Evolutionary conservation across 2,113 vertebrate species (phyloP).

Genomic region (Myrmecophaga tridactyla): DNA sequence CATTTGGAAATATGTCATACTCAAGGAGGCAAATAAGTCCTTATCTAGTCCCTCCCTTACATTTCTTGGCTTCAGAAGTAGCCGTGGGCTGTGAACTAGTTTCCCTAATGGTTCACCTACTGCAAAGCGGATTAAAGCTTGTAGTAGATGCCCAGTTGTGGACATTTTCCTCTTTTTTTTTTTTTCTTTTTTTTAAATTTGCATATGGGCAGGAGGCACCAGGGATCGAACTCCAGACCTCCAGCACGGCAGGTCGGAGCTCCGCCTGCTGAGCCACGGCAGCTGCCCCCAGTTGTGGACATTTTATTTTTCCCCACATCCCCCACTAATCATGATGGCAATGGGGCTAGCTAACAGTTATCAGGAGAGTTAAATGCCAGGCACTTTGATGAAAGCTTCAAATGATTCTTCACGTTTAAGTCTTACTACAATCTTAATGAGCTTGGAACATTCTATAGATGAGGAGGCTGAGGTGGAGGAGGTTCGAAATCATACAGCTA

Average conservation of each 20-base stretch:
- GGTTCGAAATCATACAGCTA: neutral
- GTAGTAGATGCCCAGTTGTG: neutral
- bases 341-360: neutral
- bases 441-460: neutral
- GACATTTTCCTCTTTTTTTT: too few species aligned
- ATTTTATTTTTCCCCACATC: neutral
- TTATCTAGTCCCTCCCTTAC: neutral
- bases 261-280: too few species aligned
- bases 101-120: conserved; percentile 7
- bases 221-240: too few species aligned
- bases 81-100: neutral
- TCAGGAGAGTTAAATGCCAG: neutral
- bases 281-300: neutral
- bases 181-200: too few species aligned
- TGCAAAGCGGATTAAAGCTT: neutral
- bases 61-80: conserved; percentile 9
- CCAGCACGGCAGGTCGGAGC: too few species aligned
- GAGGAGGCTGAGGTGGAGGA: neutral
- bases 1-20: neutral
- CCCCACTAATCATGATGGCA: neutral
- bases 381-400: neutral
- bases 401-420: neutral
- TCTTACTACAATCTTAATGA: neutral
- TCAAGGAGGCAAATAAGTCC: neutral
- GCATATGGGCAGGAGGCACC: too few species aligned